Base-by-base conservation (phyloP, 1,140 invertebrate genomes). In the Papilio polyxenes region DNA sequence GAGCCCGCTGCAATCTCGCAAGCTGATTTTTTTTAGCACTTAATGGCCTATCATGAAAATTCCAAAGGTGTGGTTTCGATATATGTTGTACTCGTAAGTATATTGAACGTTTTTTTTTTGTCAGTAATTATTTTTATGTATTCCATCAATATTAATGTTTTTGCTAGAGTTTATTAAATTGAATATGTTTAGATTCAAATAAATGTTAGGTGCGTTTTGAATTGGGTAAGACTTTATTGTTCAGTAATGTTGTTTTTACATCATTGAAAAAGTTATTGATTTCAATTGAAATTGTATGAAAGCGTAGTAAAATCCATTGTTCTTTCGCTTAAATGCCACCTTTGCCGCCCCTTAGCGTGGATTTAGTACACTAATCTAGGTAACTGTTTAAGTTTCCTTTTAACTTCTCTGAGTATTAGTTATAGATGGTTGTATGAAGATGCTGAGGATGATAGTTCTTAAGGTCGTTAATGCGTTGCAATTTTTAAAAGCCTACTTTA, bases 1-100 rank as follows among this genome's bases (percentile, higher is more conserved):
- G 74, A 74, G 76, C 62, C 78, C 75, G 44, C 80, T 48, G 76
- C 65, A 40, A 65, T 82, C 62, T 82, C 56, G 65, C 11, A 49
- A 53, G 48, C 15, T 51, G 76, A 69, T 82, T 79, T 79, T 74
- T 77, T 72, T 77, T 49, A 48, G n/a, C 49, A 31, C 75, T 77
- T 77, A 77, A 77, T 77, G 49, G 75, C 75, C 75, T 23, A 37
- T 77, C 48, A 53, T 53, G 48, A 77, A 51, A 77, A 77, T 77
- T 77, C 75, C 75, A 77, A 49, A 53, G 44, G 75, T 77, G 49
- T 49, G 75, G 75, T 77, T 77, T 31, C 75, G 10, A 77, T 77
- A 49, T 51, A 77, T 51, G 49, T n/a, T 37, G n/a, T 59, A 20
- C 17, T 51, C 49, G 49, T 62, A 62, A 20, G 20, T 69, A 69